Evolutionary conservation across 2,113 vertebrate genomes (phyloP).

Genomic region (Pionites leucogaster): DNA sequence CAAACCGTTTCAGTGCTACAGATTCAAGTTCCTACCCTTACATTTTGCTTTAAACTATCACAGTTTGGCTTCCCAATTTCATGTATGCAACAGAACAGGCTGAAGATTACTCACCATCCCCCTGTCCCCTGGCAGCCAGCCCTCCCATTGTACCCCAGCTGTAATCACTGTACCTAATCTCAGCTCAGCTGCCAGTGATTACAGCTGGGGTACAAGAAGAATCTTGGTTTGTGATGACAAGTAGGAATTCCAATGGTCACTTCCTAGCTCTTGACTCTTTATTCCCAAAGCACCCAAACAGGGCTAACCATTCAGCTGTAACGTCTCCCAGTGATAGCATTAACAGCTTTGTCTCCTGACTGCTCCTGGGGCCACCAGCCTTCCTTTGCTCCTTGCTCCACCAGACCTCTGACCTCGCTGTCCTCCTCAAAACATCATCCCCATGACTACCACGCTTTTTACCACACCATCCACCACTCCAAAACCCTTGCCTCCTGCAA

Average conservation of each 20-base stretch:
- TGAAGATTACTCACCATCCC: not conserved
- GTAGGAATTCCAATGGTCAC: not conserved
- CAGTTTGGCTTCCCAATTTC: not conserved
- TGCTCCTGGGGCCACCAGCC: not conserved
- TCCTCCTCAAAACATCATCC: not conserved
- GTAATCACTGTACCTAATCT: not conserved
- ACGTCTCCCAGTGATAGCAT: not conserved
- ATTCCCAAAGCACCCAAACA: not conserved
- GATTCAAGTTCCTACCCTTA: not conserved
- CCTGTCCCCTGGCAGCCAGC: not conserved
- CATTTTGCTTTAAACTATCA: not conserved
- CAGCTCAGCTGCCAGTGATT: not conserved
- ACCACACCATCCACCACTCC: not conserved
- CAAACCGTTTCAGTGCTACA: not conserved
- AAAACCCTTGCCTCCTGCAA: not conserved
- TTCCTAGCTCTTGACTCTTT: not conserved
- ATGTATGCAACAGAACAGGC: rapidly evolving
- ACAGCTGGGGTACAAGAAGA: not conserved
- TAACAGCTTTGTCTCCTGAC: not conserved
- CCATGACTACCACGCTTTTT: not conserved
- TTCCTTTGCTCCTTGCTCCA: not conserved
- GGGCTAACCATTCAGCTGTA: not conserved
- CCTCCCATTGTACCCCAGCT: not conserved
- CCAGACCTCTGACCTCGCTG: not conserved
- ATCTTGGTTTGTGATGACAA: rapidly evolving